Evolutionary conservation across 2,888 invertebrate genomes (phyloP).

Genomic region (Coelogynopora nodosa): DNA sequence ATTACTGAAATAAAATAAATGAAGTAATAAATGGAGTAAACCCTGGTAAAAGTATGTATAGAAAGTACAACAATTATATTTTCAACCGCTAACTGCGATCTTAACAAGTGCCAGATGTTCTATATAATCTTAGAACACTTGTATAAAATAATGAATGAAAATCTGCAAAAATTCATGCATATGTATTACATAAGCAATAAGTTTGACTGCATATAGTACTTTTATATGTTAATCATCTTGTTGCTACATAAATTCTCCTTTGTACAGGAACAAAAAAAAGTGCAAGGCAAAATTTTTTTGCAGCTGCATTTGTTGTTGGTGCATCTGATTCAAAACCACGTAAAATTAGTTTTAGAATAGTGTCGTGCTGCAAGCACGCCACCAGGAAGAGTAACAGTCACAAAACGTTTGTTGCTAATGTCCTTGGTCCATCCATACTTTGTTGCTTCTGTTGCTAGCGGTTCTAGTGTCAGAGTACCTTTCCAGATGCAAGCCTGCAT

Average conservation of each 20-base stretch:
- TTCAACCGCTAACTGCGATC: too few species aligned
- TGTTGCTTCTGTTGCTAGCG: not conserved
- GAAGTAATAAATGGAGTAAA: not conserved
- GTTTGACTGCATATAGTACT: not conserved
- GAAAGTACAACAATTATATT: not conserved
- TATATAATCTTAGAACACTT: not conserved
- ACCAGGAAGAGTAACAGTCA: not conserved
- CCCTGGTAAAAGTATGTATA: not conserved
- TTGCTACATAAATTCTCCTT: not conserved
- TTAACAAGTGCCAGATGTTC: not conserved
- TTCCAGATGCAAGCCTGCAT: constrained; percentile 1
- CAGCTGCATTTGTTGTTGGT: not conserved
- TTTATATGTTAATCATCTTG: not conserved
- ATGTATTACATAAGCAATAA: not conserved
- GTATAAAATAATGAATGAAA: too few species aligned
- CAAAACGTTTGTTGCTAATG: not conserved
- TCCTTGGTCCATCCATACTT: not conserved
- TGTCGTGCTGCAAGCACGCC: not conserved
- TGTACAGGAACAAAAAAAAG: not conserved
- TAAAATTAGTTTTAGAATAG: too few species aligned
- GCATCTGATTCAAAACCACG: too few species aligned
- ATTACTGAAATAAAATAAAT: not conserved
- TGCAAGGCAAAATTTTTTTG: not conserved
- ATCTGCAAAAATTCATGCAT: too few species aligned
- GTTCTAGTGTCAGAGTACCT: not conserved